A percentile compares a stretch with the other conserved stretches of the same genome.
Conservation (phyloP, 2,797 vertebrate genomes). For the Atherinosoma microstoma region DNA sequence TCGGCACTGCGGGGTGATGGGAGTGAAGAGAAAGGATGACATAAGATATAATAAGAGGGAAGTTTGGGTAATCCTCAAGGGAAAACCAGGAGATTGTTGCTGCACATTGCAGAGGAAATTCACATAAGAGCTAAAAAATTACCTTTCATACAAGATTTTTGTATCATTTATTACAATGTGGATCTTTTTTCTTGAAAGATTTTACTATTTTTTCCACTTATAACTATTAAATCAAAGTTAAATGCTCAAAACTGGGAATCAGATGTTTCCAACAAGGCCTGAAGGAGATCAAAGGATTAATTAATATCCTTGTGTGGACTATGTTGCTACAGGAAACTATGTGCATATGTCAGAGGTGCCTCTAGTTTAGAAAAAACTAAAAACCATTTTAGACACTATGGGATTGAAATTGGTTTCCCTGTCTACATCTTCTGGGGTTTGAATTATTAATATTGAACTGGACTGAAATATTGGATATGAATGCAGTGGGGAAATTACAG, state of each 20-base stretch:
- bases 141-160: too few relatives aligned
- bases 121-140: conserved; percentile 7
- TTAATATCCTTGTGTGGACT: background rate
- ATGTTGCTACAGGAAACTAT: background rate
- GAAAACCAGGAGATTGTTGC: background rate
- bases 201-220: background rate
- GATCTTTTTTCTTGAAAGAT: background rate
- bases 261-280: background rate
- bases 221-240: background rate
- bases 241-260: background rate
- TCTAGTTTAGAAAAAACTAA: background rate
- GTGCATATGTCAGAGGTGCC: background rate
- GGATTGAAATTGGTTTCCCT: background rate
- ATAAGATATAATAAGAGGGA: conserved; percentile 41
- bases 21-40: conserved; percentile 27
- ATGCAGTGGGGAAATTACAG: background rate
- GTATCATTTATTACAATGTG: background rate
- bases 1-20: conserved; percentile 36
- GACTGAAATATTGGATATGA: background rate
- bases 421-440: background rate
- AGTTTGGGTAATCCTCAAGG: conserved; percentile 49
- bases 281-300: background rate
- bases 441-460: background rate
- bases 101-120: conserved; percentile 2
- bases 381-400: background rate